phyloP scores from a whole-genome alignment of 2,888 invertebrate species.

The Anticlea derivata region DNA sequence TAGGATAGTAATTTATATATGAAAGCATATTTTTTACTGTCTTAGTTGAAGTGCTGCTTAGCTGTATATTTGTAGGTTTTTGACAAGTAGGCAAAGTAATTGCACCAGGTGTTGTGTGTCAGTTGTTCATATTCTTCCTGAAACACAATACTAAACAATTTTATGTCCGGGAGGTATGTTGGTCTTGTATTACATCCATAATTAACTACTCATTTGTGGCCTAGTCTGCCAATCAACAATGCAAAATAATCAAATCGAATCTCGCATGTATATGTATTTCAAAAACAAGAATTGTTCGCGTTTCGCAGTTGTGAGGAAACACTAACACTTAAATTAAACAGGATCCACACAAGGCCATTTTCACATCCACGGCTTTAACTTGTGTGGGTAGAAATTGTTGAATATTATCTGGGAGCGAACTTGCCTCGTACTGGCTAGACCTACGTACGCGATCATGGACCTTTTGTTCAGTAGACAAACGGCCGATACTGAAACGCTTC shows the following conservation, averaged over 20 bases:
- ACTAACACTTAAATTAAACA: constrained; percentile 22
- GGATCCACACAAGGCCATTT: too few relatives aligned
- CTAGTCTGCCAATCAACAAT: background rate
- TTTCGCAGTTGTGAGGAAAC: constrained; percentile 26
- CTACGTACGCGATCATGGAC: background rate
- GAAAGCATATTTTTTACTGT: too few relatives aligned
- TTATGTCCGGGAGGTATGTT: constrained; percentile 1
- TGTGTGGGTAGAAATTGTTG: constrained; percentile 26
- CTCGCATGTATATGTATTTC: background rate
- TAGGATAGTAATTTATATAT: too few relatives aligned
- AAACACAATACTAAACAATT: constrained; percentile 11
- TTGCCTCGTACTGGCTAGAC: constrained; percentile 5
- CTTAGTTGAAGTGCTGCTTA: too few relatives aligned
- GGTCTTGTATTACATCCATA: constrained; percentile 11
- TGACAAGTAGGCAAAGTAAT: constrained; percentile 12
- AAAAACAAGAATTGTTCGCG: constrained; percentile 5
- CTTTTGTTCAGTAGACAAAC: background rate
- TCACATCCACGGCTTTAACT: too few relatives aligned
- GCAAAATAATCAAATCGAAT: background rate
- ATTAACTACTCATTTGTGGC: background rate
- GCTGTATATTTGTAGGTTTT: background rate
- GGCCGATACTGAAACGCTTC: too few relatives aligned
- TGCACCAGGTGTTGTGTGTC: constrained; percentile 1
- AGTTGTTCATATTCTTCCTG: constrained; percentile 18
- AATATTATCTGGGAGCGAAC: constrained; percentile 23